phyloP scores from a whole-genome alignment of 2,888 invertebrate genomes.

The Troglohyphantes excavatus region DNA sequence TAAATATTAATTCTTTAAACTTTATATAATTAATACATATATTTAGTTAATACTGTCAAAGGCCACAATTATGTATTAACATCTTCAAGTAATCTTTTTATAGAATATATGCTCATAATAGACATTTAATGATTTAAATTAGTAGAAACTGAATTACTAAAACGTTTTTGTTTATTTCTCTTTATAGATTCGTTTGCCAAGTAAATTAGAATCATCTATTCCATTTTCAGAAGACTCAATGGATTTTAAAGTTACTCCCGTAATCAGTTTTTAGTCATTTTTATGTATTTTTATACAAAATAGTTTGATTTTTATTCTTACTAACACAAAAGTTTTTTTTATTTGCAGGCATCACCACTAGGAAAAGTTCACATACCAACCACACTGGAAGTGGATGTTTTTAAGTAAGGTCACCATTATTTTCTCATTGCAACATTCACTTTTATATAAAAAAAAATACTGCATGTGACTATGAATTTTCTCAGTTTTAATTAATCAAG shows the following conservation, averaged over 20 bases:
- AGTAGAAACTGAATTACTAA: not conserved
- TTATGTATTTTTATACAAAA: not conserved
- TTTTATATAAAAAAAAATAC: too few relatives aligned
- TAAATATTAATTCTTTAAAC: too few relatives aligned
- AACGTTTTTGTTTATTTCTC: conserved; percentile 7
- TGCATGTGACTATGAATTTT: too few relatives aligned
- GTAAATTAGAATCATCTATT: conserved; percentile 84
- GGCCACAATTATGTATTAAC: too few relatives aligned
- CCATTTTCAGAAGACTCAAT: conserved; percentile 30
- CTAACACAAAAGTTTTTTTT: not conserved
- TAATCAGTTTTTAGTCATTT: not conserved
- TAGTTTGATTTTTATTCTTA: not conserved
- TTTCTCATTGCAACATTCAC: not conserved
- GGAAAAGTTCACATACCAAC: conserved; percentile 82
- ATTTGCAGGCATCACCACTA: conserved; percentile 29
- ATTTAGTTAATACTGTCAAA: too few relatives aligned
- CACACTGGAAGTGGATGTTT: conserved; percentile 84
- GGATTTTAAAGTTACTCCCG: conserved; percentile 1
- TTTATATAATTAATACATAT: too few relatives aligned
- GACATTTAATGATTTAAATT: too few relatives aligned
- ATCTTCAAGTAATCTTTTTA: too few relatives aligned
- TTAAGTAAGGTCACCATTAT: conserved; percentile 81
- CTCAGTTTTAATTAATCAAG: too few relatives aligned
- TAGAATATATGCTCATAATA: too few relatives aligned
- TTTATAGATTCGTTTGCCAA: conserved; percentile 86